phyloP scores from a whole-genome alignment of 2,888 invertebrate genomes.

The Caenorhabditis zanzibari region DNA sequence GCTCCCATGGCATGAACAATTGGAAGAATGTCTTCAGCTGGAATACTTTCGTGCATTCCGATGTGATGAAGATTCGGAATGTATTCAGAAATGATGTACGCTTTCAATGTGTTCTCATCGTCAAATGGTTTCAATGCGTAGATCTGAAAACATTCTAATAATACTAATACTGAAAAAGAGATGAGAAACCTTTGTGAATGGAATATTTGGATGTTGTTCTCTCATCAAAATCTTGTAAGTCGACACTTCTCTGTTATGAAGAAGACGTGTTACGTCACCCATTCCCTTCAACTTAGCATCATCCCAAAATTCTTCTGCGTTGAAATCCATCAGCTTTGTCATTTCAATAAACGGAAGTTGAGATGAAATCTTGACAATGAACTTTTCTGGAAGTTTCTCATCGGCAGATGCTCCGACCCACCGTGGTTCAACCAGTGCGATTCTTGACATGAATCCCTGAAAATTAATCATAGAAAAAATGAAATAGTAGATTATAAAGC shows the following conservation, averaged over 20 bases:
- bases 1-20: conserved; percentile 37
- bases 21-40: conserved; percentile 47
- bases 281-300: conserved; percentile 37
- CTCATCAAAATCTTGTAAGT: conserved; percentile 48
- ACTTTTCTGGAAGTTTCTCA: conserved; percentile 52
- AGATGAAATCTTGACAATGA: conserved; percentile 58
- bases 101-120: conserved; percentile 54
- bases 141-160: conserved; percentile 23
- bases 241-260: conserved; percentile 60
- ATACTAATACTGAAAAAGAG: neutral
- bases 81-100: conserved; percentile 58
- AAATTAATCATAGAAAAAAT: neutral
- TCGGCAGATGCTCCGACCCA: conserved; percentile 45
- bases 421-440: conserved; percentile 55
- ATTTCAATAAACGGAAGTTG: conserved; percentile 55
- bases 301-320: conserved; percentile 5
- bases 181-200: conserved; percentile 57
- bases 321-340: conserved; percentile 41
- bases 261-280: conserved; percentile 22
- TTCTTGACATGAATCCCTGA: conserved; percentile 66
- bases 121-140: conserved; percentile 38
- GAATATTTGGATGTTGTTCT: conserved; percentile 42
- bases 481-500: neutral
- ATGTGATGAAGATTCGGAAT: conserved; percentile 32
- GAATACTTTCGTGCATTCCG: conserved; percentile 40